Conservation (phyloP, 2,113 vertebrate genomes). For the Nannospalax galili region DNA sequence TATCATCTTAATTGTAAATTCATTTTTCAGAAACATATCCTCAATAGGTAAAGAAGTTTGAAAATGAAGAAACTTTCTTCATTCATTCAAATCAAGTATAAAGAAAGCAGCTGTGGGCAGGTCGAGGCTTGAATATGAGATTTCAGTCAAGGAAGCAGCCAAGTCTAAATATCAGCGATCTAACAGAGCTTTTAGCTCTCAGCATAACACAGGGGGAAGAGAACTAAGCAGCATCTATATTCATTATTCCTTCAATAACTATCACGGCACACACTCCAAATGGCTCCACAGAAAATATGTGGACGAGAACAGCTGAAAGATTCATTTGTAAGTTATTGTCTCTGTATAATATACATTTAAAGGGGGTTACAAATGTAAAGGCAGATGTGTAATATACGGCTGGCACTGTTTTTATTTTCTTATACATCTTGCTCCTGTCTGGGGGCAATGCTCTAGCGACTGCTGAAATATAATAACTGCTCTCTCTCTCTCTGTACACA, state of each 20-base stretch:
- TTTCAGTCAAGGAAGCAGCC: not conserved
- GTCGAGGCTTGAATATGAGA: not conserved
- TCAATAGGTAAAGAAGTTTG: not conserved
- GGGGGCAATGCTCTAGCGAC: slow-evolving; percentile 87
- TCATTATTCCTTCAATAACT: slow-evolving; percentile 53
- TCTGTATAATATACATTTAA: slow-evolving; percentile 83
- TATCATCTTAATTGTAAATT: not conserved
- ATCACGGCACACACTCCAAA: slow-evolving; percentile 69
- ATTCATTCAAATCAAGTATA: not conserved
- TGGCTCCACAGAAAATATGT: slow-evolving; percentile 68
- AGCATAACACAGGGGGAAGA: not conserved
- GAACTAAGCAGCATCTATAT: slow-evolving; percentile 10
- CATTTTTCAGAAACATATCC: not conserved
- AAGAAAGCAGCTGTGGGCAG: not conserved
- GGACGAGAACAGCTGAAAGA: slow-evolving; percentile 60
- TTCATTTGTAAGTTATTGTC: slow-evolving; percentile 79
- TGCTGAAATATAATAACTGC: slow-evolving; percentile 90
- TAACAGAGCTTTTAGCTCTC: not conserved
- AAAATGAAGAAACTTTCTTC: not conserved
- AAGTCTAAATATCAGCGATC: not conserved
- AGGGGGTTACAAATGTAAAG: slow-evolving; percentile 72
- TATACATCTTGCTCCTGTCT: slow-evolving; percentile 88
- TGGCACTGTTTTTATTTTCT: slow-evolving; percentile 85
- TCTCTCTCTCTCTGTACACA: slow-evolving; percentile 88
- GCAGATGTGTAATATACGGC: slow-evolving; percentile 86